Evolutionary conservation across 2,113 vertebrate species (phyloP).

Genomic region (Holacanthus passer): DNA sequence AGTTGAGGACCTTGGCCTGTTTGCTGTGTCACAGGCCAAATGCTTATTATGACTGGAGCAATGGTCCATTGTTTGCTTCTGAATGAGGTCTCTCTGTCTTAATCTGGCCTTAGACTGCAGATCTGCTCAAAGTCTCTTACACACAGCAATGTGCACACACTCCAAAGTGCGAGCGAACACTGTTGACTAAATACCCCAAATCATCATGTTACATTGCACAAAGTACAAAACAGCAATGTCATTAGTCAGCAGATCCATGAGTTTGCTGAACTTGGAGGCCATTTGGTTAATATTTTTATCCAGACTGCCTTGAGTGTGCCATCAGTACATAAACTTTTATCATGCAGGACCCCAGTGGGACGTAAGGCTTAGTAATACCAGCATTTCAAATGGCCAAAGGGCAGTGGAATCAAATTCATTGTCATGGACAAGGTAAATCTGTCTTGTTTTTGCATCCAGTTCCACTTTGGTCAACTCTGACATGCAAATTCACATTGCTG

Average conservation of each 20-base stretch:
- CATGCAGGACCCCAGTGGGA: background rate
- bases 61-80: conserved; percentile 83
- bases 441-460: too few species aligned
- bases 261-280: conserved; percentile 6
- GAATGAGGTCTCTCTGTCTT: conserved; percentile 81
- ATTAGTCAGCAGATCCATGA: conserved; percentile 53
- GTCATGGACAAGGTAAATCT: background rate
- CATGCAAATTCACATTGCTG: too few species aligned
- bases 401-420: background rate
- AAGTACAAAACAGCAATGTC: conserved; percentile 36
- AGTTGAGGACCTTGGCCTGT: conserved; percentile 55
- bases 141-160: conserved; percentile 70
- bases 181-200: conserved; percentile 49
- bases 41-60: conserved; percentile 80
- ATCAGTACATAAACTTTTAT: background rate
- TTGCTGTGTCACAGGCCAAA: conserved; percentile 76
- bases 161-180: conserved; percentile 55
- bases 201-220: conserved; percentile 13
- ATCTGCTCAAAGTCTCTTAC: conserved; percentile 82
- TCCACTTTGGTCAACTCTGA: too few species aligned
- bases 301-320: background rate
- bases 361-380: background rate
- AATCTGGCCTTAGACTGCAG: conserved; percentile 80
- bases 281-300: background rate
- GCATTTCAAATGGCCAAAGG: background rate